Conservation (phyloP, 2,888 invertebrate genomes). For the Drosophila niveifrons region DNA sequence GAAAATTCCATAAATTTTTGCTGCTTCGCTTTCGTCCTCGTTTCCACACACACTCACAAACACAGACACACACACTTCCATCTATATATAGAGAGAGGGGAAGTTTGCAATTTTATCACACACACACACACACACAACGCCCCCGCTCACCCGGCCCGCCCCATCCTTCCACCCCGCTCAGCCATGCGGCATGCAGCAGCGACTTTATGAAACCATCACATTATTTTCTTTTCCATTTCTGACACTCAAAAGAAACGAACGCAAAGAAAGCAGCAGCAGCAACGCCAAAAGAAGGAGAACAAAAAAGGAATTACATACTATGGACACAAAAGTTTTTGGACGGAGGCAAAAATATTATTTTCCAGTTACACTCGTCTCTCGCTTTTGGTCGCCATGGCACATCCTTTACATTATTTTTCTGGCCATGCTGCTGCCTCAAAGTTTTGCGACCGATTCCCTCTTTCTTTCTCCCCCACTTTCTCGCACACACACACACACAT, state of each 20-base stretch:
- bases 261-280: conserved; percentile 55
- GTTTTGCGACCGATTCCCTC: conserved; percentile 59
- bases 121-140: conserved; percentile 38
- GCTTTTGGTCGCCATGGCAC: conserved; percentile 69
- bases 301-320: conserved; percentile 59
- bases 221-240: conserved; percentile 85
- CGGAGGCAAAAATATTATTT: conserved; percentile 83
- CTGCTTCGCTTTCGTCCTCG: conserved; percentile 59
- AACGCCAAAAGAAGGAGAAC: conserved; percentile 27
- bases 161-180: conserved; percentile 22
- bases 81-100: conserved; percentile 37
- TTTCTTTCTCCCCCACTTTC: conserved; percentile 15
- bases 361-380: conserved; percentile 81
- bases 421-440: conserved; percentile 73
- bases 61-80: conserved; percentile 10
- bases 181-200: conserved; percentile 66
- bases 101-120: conserved; percentile 81
- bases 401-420: conserved; percentile 80
- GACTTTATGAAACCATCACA: conserved; percentile 85
- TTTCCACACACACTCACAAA: conserved; percentile 39
- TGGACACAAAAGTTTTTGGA: conserved; percentile 37
- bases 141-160: conserved; percentile 9
- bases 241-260: conserved; percentile 83
- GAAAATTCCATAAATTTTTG: conserved; percentile 76
- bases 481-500: conserved; percentile 5